Evolutionary conservation across 37 sponge, comb jelly and placozoan genomes (phyloP).

Genomic region (Theonella swinhoei): DNA sequence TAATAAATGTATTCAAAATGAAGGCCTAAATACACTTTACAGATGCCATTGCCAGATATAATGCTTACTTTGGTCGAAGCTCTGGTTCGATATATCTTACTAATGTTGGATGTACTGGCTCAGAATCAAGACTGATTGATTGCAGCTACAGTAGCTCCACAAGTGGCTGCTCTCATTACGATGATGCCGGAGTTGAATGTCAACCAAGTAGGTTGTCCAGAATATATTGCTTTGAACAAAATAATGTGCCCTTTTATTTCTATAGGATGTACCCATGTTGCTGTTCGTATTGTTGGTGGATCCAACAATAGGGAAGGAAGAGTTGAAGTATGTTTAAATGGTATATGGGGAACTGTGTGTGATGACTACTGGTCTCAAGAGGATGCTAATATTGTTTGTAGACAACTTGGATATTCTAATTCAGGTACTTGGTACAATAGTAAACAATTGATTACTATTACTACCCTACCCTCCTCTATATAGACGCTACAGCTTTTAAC

Average conservation of each 20-base stretch:
- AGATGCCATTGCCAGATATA: neutral
- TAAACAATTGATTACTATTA: too few species aligned
- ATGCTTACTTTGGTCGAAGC: conserved; percentile 7
- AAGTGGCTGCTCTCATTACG: conserved; percentile 1
- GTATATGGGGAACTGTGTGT: conserved; percentile 25
- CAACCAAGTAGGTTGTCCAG: neutral
- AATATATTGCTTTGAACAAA: neutral
- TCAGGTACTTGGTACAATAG: too few species aligned
- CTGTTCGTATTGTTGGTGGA: neutral
- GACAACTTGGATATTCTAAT: too few species aligned
- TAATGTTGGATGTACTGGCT: neutral
- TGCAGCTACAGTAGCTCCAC: too few species aligned
- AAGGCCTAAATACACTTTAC: too few species aligned
- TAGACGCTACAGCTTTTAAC: too few species aligned
- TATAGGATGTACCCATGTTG: conserved; percentile 8
- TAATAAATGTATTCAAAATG: too few species aligned
- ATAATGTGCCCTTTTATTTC: neutral
- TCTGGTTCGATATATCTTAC: neutral
- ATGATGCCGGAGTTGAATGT: conserved; percentile 4
- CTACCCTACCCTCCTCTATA: too few species aligned
- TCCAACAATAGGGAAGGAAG: too few species aligned
- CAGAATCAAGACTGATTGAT: neutral
- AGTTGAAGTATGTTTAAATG: conserved; percentile 17
- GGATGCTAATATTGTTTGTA: too few species aligned
- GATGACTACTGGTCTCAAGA: too few species aligned